These are phyloP conservation scores for Mesorhabditis belari DNA, from an alignment of 2,888 invertebrate genomes.

Conservation along the genomic window DNA sequence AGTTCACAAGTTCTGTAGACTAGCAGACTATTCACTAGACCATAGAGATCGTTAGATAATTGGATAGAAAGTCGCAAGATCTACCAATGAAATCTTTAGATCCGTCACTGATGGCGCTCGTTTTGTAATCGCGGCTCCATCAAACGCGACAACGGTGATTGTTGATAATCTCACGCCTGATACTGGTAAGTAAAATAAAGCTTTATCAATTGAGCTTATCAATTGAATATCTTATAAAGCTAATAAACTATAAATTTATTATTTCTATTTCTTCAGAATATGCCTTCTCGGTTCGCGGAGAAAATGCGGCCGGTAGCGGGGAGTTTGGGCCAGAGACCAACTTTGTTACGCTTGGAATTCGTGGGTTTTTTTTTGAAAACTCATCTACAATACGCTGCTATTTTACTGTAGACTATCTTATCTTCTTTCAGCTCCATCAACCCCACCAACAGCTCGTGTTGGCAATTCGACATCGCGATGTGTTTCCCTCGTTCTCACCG, in stretches of 20 bases:
- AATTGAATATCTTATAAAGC: neutral
- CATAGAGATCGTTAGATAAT: too few species aligned
- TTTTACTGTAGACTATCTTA: too few species aligned
- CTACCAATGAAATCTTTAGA: conserved; percentile 5
- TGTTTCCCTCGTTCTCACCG: neutral
- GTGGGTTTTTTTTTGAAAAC: conserved; percentile 5
- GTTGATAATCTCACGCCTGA: conserved; percentile 32
- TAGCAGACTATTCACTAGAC: too few species aligned
- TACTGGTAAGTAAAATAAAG: conserved; percentile 11
- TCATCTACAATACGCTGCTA: too few species aligned
- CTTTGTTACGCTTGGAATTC: conserved; percentile 38
- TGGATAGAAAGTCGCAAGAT: too few species aligned
- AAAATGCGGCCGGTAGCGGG: conserved; percentile 46
- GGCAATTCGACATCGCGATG: neutral
- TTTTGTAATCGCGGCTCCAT: conserved; percentile 35
- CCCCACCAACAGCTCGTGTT: neutral
- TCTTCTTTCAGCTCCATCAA: neutral
- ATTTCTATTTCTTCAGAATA: conserved; percentile 7
- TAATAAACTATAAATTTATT: neutral
- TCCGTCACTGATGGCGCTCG: conserved; percentile 16
- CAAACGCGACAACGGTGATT: conserved; percentile 36
- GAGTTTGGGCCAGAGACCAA: conserved; percentile 43
- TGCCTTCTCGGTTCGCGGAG: conserved; percentile 39
- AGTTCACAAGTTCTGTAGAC: too few species aligned
- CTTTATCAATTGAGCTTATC: too few species aligned